These are phyloP conservation scores for Oxyura jamaicensis DNA, from an alignment of 2,113 vertebrate genomes.

Conservation along the genomic window DNA sequence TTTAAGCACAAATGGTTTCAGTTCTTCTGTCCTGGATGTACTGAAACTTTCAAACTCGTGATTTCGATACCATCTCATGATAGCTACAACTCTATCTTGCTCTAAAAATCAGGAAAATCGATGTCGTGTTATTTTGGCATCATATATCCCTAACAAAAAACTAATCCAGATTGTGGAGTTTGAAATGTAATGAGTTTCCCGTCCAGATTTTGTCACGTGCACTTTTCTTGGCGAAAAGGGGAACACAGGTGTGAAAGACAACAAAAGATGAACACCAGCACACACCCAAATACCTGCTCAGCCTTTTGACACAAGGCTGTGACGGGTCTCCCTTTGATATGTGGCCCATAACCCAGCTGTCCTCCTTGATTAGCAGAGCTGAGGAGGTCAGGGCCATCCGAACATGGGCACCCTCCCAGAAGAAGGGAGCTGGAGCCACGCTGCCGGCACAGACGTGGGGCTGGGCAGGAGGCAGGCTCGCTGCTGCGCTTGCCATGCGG, in stretches of 20 bases:
- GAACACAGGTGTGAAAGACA: neutral
- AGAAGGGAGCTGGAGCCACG: neutral
- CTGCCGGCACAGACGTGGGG: neutral
- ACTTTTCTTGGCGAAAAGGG: neutral
- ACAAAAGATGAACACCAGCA: neutral
- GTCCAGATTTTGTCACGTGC: neutral
- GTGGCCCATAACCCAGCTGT: neutral
- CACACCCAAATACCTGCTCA: neutral
- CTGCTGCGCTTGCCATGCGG: too few species aligned
- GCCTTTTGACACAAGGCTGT: neutral
- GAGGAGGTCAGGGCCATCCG: neutral
- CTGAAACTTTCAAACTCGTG: neutral
- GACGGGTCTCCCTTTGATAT: neutral
- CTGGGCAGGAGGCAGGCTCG: too few species aligned
- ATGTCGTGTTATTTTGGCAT: neutral
- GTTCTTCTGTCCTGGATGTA: conserved; percentile 15
- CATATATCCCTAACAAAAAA: neutral
- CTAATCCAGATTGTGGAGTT: neutral
- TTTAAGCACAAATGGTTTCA: conserved; percentile 7
- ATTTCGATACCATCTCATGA: neutral
- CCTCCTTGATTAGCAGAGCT: neutral
- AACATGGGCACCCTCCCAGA: neutral
- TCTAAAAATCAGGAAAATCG: neutral
- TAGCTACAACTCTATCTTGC: neutral
- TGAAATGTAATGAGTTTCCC: neutral